These are phyloP conservation scores for Pomatostomus ruficeps DNA, from an alignment of 2,113 vertebrate genomes.

Conservation along the genomic window DNA sequence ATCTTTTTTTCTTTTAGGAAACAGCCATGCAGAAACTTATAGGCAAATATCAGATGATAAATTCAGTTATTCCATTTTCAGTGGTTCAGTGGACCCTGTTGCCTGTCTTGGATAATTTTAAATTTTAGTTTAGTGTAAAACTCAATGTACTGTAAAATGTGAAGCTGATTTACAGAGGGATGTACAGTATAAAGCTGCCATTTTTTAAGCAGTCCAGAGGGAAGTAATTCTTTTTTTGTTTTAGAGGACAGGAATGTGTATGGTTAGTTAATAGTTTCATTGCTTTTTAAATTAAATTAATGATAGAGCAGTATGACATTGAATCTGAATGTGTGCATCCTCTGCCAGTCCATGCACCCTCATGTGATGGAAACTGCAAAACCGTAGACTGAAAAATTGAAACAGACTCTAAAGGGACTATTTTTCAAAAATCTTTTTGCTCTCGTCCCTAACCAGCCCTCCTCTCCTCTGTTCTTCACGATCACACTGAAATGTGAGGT, in stretches of 20 bases:
- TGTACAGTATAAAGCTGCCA: neutral
- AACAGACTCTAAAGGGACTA: neutral
- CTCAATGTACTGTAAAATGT: neutral
- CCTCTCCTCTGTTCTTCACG: neutral
- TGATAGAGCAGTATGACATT: neutral
- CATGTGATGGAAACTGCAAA: neutral
- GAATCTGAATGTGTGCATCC: neutral
- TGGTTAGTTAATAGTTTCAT: neutral
- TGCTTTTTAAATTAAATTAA: neutral
- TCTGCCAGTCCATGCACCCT: neutral
- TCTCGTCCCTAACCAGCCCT: neutral
- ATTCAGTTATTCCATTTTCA: neutral
- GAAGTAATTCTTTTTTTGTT: neutral
- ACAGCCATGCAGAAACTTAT: neutral
- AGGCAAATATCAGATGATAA: neutral
- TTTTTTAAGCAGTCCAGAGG: neutral
- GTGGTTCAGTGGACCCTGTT: neutral
- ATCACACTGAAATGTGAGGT: neutral
- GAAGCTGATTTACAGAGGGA: neutral
- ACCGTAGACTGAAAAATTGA: neutral
- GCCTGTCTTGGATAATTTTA: neutral
- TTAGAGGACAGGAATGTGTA: neutral
- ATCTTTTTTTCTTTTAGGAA: neutral
- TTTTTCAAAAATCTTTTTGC: neutral
- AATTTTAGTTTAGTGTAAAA: neutral